Percentiles rank a stretch among this genome's conserved stretches.
These are phyloP conservation scores for Leptodactylus fallax DNA, from an alignment of 2,797 vertebrate genomes.

Conservation along the genomic window DNA sequence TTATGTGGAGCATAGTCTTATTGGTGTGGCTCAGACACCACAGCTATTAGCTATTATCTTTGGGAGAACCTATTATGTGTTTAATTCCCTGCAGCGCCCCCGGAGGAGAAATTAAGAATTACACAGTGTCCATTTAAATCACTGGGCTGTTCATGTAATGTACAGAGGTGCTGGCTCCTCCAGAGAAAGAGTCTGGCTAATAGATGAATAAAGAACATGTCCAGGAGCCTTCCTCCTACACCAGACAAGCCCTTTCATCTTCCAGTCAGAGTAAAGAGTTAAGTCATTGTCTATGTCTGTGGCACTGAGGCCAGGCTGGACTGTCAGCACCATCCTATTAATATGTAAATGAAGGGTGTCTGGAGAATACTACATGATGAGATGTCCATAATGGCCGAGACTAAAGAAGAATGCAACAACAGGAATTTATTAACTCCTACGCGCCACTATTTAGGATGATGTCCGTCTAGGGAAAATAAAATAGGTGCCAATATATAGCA, in stretches of 20 bases:
- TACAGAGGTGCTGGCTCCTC: neutral
- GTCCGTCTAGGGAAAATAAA: neutral
- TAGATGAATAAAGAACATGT: neutral
- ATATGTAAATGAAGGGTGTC: constrained; percentile 77
- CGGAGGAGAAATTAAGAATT: neutral
- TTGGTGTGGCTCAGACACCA: neutral
- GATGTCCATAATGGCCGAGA: neutral
- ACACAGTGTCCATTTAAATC: neutral
- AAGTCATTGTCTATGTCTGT: constrained; percentile 14
- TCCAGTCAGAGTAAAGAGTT: neutral
- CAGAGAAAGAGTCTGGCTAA: neutral
- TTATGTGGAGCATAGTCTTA: neutral
- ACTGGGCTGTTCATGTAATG: neutral
- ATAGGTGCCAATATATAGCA: neutral
- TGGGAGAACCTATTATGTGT: neutral
- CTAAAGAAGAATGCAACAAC: neutral
- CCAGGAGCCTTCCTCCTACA: neutral
- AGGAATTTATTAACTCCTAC: constrained; percentile 22
- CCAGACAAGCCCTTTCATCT: neutral
- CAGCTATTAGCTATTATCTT: neutral
- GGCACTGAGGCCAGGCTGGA: neutral
- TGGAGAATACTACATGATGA: constrained; percentile 77
- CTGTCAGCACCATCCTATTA: constrained; percentile 71
- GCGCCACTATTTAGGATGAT: neutral
- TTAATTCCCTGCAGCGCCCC: neutral